Percentiles rank a stretch among this genome's conserved stretches.
Conservation (phyloP, 2,888 invertebrate genomes). For the Sinopyrophorus schimmeli region DNA sequence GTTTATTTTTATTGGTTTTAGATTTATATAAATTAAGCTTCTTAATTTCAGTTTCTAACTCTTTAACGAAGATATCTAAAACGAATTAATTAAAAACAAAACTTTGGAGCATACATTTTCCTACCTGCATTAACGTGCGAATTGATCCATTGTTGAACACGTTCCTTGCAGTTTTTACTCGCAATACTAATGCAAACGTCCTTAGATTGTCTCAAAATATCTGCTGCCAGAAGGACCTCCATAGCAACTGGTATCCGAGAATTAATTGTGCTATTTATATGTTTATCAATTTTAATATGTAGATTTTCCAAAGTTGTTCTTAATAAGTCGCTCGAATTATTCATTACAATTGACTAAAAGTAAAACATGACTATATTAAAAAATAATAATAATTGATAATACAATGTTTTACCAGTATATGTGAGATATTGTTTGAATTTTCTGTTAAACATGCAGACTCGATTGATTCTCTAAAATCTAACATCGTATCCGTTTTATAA, state of each 20-base stretch:
- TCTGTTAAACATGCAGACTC: not conserved
- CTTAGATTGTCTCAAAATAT: conserved; percentile 57
- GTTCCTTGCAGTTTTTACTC: conserved; percentile 56
- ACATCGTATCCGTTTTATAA: conserved; percentile 50
- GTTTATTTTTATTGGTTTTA: conserved; percentile 35
- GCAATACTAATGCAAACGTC: conserved; percentile 59
- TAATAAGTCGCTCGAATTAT: conserved; percentile 31
- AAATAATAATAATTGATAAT: not conserved
- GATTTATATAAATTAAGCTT: conserved; percentile 35
- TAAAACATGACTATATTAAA: conserved; percentile 10
- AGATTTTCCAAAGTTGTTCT: conserved; percentile 4
- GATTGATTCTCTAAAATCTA: conserved; percentile 31
- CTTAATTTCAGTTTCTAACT: conserved; percentile 46
- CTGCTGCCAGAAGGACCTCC: conserved; percentile 59
- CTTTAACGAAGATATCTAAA: conserved; percentile 49
- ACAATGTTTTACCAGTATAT: not conserved
- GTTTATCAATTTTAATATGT: conserved; percentile 5
- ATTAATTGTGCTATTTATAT: conserved; percentile 7
- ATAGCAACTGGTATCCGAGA: conserved; percentile 44
- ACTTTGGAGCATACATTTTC: conserved; percentile 2
- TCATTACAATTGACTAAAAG: conserved; percentile 29
- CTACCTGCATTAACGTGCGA: conserved; percentile 54
- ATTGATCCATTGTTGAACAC: conserved; percentile 62
- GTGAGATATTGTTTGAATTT: not conserved
- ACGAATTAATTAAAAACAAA: conserved; percentile 9